Evolutionary conservation across 2,888 invertebrate genomes (phyloP), one percentile per base, ranked within the genome.

Genomic region (Pachydiplax longipennis): DNA sequence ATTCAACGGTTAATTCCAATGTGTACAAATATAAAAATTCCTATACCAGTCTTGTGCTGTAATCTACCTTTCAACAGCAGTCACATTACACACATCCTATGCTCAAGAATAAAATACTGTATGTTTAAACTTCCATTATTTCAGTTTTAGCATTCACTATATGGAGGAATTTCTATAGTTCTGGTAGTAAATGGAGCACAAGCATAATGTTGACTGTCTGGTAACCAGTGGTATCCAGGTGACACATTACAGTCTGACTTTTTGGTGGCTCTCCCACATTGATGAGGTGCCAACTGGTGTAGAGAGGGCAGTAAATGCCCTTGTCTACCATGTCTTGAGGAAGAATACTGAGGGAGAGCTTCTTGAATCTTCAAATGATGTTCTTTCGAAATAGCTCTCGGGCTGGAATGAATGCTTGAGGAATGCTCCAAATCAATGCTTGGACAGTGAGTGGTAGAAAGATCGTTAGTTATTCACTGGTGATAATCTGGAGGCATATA

Each of bases 161-260:
- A 96, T 92, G 95, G 95, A 92, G 95, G 95, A 92, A 95, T 94
- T 92, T 95, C 95, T 92, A 95, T 94, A 92, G 95, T 95, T 92
- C 95, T 94, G 91, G 95, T 94, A 91, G 95, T 94, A 92, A 95
- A 95, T 93, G 95, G 94, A 92, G 95, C 94, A 87, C 87, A 61
- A 91, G 94, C 93, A 91, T 95, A 93, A 80, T 93, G 93, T 92
- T 94, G 94, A 91, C 94, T 94, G 53, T 96, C 96, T 73, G 97
- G 97, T 93, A n/a, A n/a, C n/a, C n/a, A n/a, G n/a, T n/a, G n/a
- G n/a, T n/a, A n/a, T 97, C 97, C 93, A 98, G 94, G 93, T 97
- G 97, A 94, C 98, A 98, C 91, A 98, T 97, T 91, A 98, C 98
- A 91, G 97, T 97, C 93, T 97, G 91, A 90, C 80, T 91, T 91